Conservation (phyloP, 2,113 vertebrate species). For the Erinaceus europaeus region DNA sequence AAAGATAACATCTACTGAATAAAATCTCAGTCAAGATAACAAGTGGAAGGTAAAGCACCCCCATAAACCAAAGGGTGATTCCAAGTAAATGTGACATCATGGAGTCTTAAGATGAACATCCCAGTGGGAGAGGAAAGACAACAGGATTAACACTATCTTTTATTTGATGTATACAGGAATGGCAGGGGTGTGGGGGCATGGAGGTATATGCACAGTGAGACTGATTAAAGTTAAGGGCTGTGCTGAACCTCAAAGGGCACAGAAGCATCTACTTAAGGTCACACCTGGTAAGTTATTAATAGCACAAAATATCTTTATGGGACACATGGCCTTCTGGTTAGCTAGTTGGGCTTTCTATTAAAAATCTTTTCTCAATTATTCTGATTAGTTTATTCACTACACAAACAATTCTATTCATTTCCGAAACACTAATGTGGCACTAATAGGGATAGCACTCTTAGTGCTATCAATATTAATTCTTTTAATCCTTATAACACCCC, state of each 20-base stretch:
- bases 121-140: not conserved
- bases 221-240: not conserved
- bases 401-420: not conserved
- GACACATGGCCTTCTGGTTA: not conserved
- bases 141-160: not conserved
- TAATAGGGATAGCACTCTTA: not conserved
- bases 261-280: not conserved
- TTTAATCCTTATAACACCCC: not conserved
- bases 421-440: not conserved
- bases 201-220: not conserved
- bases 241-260: not conserved
- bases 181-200: not conserved
- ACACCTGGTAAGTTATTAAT: not conserved
- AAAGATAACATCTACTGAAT: not conserved
- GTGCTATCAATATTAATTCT: not conserved
- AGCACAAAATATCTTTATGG: not conserved
- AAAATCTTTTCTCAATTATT: not conserved
- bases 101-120: not conserved
- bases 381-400: not conserved
- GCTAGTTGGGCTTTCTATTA: not conserved
- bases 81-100: not conserved
- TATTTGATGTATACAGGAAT: accelerated
- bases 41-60: not conserved
- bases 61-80: not conserved
- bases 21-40: not conserved